Conservation (phyloP, 2,797 vertebrate genomes). For the Chelon auratus region DNA sequence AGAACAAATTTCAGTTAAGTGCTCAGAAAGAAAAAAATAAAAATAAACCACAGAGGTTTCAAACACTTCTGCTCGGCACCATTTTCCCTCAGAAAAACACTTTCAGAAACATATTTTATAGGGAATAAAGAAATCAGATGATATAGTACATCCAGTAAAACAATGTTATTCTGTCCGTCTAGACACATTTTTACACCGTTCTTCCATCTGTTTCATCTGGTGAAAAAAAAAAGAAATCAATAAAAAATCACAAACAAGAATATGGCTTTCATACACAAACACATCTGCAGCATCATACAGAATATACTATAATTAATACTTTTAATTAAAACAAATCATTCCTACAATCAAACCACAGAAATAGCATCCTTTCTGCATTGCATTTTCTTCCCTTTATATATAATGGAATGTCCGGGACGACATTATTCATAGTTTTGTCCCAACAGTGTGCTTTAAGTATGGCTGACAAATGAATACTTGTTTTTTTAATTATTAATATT, state of each 20-base stretch:
- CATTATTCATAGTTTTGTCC: constrained; percentile 71
- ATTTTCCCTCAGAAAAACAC: constrained; percentile 57
- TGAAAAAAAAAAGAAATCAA: constrained; percentile 29
- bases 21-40: constrained; percentile 75
- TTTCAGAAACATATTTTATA: constrained; percentile 48
- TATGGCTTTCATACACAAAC: constrained; percentile 83
- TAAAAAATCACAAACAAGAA: constrained; percentile 50
- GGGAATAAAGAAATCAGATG: constrained; percentile 54
- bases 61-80: constrained; percentile 66
- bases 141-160: constrained; percentile 58
- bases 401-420: constrained; percentile 81
- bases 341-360: constrained; percentile 59
- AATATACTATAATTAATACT: constrained; percentile 75
- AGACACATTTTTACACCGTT: constrained; percentile 37
- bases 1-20: constrained; percentile 83
- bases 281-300: constrained; percentile 64
- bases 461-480: constrained; percentile 69
- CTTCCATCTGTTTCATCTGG: constrained; percentile 43
- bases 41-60: constrained; percentile 7
- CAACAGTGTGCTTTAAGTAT: constrained; percentile 82
- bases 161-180: constrained; percentile 44
- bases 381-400: constrained; percentile 73
- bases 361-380: constrained; percentile 69
- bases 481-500: constrained; percentile 31
- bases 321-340: constrained; percentile 62